These are phyloP conservation scores for Philaethria dido DNA, from an alignment of 2,888 invertebrate genomes.

Conservation along the genomic window DNA sequence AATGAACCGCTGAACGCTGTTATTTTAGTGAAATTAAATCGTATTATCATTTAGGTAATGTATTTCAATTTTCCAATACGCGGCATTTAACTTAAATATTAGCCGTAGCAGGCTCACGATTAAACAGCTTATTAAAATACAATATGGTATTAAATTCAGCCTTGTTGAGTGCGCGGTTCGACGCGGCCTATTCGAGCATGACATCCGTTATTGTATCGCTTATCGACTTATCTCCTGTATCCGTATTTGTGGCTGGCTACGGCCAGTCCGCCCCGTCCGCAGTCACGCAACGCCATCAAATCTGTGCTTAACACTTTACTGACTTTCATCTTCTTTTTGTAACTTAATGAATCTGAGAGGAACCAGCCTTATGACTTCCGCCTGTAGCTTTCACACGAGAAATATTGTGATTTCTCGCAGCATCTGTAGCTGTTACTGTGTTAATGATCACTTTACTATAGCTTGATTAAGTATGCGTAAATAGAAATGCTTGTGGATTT, in stretches of 20 bases:
- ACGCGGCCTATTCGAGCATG: slow-evolving; percentile 48
- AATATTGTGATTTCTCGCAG: not conserved
- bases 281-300: slow-evolving; percentile 20
- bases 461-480: not conserved
- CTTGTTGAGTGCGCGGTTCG: slow-evolving; percentile 46
- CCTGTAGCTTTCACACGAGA: slow-evolving; percentile 6
- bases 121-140: slow-evolving; percentile 39
- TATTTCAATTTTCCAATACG: slow-evolving; percentile 18
- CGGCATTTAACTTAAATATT: slow-evolving; percentile 15
- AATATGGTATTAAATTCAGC: slow-evolving; percentile 44
- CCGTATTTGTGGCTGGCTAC: slow-evolving; percentile 36
- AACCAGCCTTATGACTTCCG: slow-evolving; percentile 12
- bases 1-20: not conserved
- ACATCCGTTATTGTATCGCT: slow-evolving; percentile 51
- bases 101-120: slow-evolving; percentile 12
- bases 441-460: not conserved
- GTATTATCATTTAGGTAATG: slow-evolving; percentile 18
- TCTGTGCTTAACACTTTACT: slow-evolving; percentile 22
- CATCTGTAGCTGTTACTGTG: not conserved
- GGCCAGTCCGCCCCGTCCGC: slow-evolving; percentile 4
- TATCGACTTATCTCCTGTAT: slow-evolving; percentile 48
- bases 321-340: slow-evolving; percentile 13
- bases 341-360: not conserved
- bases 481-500: not conserved
- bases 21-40: slow-evolving; percentile 18